Evolutionary conservation across 2,113 vertebrate genomes (phyloP), one percentile per base, ranked within the genome.

Genomic region (Felis chaus): DNA sequence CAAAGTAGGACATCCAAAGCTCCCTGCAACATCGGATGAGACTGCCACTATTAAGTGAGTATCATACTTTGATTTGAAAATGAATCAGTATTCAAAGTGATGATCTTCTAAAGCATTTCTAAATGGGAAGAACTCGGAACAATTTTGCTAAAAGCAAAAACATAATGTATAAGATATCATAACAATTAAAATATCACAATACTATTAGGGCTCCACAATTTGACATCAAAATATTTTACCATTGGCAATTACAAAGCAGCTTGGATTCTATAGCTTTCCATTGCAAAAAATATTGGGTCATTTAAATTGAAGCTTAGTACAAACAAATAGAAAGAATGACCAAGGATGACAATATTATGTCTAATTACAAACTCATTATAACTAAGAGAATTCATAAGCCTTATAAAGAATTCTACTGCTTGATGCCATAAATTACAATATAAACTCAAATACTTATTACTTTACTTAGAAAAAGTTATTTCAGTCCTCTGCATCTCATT

Each of bases 391-490:
- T 48, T 36, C 39, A 3, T 25, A 83, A 92, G 16, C 31, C 33
- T 74, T 89, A 8, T 65, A 61, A 88, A 91, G n/a, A 91, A 91
- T 93, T 96, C 55, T 87, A 57, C 36, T 84, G 27, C n/a, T 74
- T 76, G 29, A 96, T 69, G 63, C 48, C 69, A 61, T 29, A 83
- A 36, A 84, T 41, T 48, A 83, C 6, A 45, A 6, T 21, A 12
- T 33, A 93, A 93, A 53, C 61, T 84, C 27, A 96, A 91, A 74
- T 45, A 89, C 2, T 76, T 36, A 85, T 76, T 82, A 81, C 19
- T 74, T 93, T 29, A 66, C 55, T 84, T 87, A 90, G 27, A 84
- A 83, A 50, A 94, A 94, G 63, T 89, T 86, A 91, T 86, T 94
- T 94, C 84, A 81, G 69, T 65, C 31, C 8, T 84, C 55, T 74